Conservation (phyloP, 2,113 vertebrate genomes). For the Ammodytes marinus region DNA sequence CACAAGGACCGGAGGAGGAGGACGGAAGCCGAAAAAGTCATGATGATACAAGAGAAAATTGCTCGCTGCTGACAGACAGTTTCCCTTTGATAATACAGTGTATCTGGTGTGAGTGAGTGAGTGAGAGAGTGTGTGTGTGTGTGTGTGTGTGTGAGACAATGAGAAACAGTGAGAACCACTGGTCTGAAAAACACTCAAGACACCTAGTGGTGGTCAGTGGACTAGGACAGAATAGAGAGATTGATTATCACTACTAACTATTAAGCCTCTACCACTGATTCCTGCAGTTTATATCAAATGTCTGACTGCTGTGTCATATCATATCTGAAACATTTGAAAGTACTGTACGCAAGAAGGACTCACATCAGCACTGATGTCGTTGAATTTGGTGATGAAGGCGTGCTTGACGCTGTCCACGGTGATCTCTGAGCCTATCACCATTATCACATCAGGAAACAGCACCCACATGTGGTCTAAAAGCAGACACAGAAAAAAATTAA, state of each 20-base stretch:
- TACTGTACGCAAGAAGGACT: slow-evolving; percentile 56
- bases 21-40: neutral
- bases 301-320: neutral
- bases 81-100: neutral
- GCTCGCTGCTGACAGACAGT: neutral
- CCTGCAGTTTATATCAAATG: neutral
- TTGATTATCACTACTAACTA: neutral
- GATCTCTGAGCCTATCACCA: slow-evolving; percentile 97
- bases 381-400: slow-evolving; percentile 99
- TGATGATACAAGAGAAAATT: neutral
- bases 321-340: neutral
- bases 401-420: slow-evolving; percentile 98
- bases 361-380: slow-evolving; percentile 99
- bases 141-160: neutral
- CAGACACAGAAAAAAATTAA: neutral
- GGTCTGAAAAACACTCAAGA: slow-evolving; percentile 8
- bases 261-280: neutral
- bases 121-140: neutral
- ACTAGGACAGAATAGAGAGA: neutral
- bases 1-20: neutral
- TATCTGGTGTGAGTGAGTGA: neutral
- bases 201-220: slow-evolving; percentile 7
- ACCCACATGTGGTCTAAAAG: slow-evolving; percentile 97
- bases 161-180: neutral
- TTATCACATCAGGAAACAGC: slow-evolving; percentile 96